Conservation (phyloP, 2,888 invertebrate species). For the Cylindroiulus punctatus region DNA sequence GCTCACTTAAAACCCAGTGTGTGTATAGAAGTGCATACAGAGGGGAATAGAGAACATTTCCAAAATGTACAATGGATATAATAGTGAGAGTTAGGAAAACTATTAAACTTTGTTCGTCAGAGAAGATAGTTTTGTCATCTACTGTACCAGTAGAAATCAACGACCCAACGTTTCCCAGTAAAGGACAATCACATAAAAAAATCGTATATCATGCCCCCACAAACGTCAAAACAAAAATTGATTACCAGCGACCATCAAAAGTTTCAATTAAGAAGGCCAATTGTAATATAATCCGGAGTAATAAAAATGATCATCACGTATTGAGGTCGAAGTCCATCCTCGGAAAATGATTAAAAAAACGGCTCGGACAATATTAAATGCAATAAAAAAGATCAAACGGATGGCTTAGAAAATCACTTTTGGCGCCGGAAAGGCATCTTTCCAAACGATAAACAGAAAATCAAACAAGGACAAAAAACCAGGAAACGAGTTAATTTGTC, state of each 20-base stretch:
- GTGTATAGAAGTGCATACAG: neutral
- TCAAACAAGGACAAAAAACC: conserved; percentile 15
- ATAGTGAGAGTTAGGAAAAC: neutral
- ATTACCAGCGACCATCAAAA: conserved; percentile 1
- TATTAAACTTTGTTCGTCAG: neutral
- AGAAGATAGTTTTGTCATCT: neutral
- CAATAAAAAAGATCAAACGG: conserved; percentile 24
- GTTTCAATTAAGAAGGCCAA: conserved; percentile 42
- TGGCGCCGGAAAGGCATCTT: conserved; percentile 45
- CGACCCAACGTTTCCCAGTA: neutral
- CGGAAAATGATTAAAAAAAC: conserved; percentile 34
- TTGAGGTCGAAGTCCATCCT: conserved; percentile 29
- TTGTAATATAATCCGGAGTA: conserved; percentile 2
- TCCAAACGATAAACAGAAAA: conserved; percentile 8
- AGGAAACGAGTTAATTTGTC: conserved; percentile 19
- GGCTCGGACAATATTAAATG: conserved; percentile 30
- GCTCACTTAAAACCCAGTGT: neutral
- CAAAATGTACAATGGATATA: neutral
- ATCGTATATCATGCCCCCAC: neutral
- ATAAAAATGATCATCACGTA: conserved; percentile 19
- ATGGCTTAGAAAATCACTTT: neutral
- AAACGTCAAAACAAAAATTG: conserved; percentile 3
- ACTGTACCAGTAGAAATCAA: neutral
- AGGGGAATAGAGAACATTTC: neutral
- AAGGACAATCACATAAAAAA: neutral